phyloP scores from a whole-genome alignment of 2,888 invertebrate species.

The Oscheius sp. region DNA sequence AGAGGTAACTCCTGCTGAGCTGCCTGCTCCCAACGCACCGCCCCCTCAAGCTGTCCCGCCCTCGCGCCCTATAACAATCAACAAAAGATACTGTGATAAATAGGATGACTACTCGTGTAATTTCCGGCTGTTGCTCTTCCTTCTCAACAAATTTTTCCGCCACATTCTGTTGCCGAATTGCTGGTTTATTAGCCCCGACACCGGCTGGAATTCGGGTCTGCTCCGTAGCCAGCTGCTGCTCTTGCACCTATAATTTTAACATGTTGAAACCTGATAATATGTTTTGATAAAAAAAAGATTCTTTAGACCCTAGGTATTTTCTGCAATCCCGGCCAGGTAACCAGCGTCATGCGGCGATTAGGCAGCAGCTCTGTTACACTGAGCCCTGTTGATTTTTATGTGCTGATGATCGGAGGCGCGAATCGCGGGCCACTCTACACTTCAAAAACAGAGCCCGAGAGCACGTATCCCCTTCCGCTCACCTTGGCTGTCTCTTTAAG shows the following conservation, averaged over 20 bases:
- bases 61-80: conserved; percentile 44
- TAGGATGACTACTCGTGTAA: background rate
- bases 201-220: conserved; percentile 4
- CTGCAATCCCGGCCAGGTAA: conserved; percentile 27
- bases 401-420: conserved; percentile 36
- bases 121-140: conserved; percentile 38
- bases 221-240: conserved; percentile 43
- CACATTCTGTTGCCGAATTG: conserved; percentile 48
- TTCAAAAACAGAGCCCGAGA: background rate
- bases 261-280: background rate
- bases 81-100: conserved; percentile 8
- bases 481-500: conserved; percentile 57
- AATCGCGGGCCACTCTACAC: conserved; percentile 19
- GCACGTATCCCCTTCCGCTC: conserved; percentile 4
- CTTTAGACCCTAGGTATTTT: conserved; percentile 24
- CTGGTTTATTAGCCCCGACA: conserved; percentile 44
- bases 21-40: conserved; percentile 55
- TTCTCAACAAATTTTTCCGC: conserved; percentile 54
- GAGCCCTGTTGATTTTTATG: conserved; percentile 37
- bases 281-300: background rate
- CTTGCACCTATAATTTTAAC: conserved; percentile 44
- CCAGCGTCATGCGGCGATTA: conserved; percentile 36
- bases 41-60: conserved; percentile 57
- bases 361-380: conserved; percentile 38
- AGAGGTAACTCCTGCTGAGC: conserved; percentile 37